phyloP scores from a whole-genome alignment of 2,113 vertebrate species.

The Lontra canadensis region DNA sequence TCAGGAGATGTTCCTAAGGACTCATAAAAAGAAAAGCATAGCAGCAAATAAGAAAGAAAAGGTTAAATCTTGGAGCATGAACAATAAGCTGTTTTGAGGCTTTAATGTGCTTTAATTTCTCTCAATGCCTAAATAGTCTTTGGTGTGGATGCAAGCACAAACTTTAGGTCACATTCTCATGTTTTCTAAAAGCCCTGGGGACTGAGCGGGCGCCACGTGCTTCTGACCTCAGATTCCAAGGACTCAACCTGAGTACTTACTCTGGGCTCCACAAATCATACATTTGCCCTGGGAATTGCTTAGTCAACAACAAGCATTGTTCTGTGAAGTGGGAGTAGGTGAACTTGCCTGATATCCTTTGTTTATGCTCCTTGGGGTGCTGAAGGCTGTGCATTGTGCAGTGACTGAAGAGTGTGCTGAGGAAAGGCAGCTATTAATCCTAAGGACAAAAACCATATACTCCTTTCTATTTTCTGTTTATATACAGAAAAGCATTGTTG shows the following conservation, averaged over 20 bases:
- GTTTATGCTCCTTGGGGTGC: conserved; percentile 67
- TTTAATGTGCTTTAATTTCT: conserved; percentile 60
- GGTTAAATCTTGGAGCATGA: conserved; percentile 48
- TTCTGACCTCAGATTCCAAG: conserved; percentile 73
- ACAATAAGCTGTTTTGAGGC: conserved; percentile 62
- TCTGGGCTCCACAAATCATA: conserved; percentile 41
- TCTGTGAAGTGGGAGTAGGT: conserved; percentile 64
- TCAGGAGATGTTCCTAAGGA: background rate
- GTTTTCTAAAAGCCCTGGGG: conserved; percentile 52
- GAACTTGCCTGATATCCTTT: conserved; percentile 54
- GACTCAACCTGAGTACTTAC: conserved; percentile 64
- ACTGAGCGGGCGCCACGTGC: background rate
- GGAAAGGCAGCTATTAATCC: conserved; percentile 72
- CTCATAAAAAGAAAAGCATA: background rate
- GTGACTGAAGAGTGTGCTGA: conserved; percentile 69
- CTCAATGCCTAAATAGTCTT: conserved; percentile 52
- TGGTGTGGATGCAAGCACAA: conserved; percentile 24
- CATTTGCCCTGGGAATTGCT: conserved; percentile 72
- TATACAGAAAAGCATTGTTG: conserved; percentile 62
- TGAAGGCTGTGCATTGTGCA: conserved; percentile 77
- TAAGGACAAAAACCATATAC: conserved; percentile 67
- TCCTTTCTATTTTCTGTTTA: conserved; percentile 60
- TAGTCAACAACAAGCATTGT: conserved; percentile 64
- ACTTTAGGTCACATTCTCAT: conserved; percentile 67
- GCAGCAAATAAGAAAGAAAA: conserved; percentile 33